Base-by-base conservation (phyloP, 2,113 vertebrate species). In the Monarcha castaneiventris region DNA sequence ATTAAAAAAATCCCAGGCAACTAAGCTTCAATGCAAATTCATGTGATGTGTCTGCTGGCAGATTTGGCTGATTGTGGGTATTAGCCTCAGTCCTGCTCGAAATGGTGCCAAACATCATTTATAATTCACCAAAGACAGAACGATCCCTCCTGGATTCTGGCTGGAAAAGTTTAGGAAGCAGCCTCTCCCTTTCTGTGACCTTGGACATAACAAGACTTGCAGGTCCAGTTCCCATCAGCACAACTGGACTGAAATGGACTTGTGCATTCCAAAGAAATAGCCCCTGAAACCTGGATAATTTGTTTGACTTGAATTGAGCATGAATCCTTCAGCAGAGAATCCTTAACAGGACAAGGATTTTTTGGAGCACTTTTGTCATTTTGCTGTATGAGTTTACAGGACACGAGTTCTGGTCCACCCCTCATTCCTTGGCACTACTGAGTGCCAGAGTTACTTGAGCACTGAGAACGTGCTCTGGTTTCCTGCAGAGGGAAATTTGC, bases 1-100 rank as follows among this genome's bases (percentile, higher is more conserved):
- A 90, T 95, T 96, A 89, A 92, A 93, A 92, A 91, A 91, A 52
- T 83, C 72, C 56, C 94, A 86, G 68, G 68, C 85, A 92, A 46
- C 88, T 84, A 77, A 89, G 72, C 76, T 86, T 64, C 76, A 46
- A 35, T 72, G 88, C 64, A 89, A 94, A 96, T 78, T 88, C 88
- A 46, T 64, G 79, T 59, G 85, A 89, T 92, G 64, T 83, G 72
- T 88, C 56, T 80, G 59, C 75, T 95, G 92, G 88, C 64, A 92
- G 85, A 64, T 81, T 87, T 93, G 72, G 88, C 68, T 92, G 92
- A 61, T 63, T 68, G 48, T 74, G 27, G 33, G 43, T 69, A 74
- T 80, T 92, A 66, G 68, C 41, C 35, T 74, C 71, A 37, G 41
- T 90, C 49, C 76, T 78, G 73, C 69, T 84, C 37, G 5, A 80